Conservation (phyloP, 2,797 vertebrate species). For the Cryptoprocta ferox region DNA sequence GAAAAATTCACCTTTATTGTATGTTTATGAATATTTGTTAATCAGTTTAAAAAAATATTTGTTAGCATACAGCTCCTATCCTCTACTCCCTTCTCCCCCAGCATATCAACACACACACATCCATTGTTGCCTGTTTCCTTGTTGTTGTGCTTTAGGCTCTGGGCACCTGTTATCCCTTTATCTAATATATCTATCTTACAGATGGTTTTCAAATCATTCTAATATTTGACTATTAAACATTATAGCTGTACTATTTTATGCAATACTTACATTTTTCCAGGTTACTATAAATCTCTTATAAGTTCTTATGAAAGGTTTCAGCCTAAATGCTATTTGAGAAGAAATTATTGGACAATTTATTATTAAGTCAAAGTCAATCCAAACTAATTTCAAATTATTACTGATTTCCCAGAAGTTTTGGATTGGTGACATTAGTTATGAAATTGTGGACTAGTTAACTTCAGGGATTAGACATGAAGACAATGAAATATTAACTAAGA, state of each 20-base stretch:
- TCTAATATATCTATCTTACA: background rate
- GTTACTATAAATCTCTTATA: background rate
- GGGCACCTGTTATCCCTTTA: background rate
- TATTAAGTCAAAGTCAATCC: background rate
- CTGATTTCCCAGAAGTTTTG: constrained; percentile 37
- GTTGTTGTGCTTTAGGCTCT: background rate
- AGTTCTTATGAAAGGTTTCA: background rate
- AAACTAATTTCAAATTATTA: constrained; percentile 20
- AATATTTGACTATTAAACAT: background rate
- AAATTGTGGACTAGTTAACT: background rate
- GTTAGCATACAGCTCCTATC: background rate
- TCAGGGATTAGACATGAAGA: background rate
- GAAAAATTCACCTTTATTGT: background rate
- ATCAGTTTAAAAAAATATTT: background rate
- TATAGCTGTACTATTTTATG: background rate
- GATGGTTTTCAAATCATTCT: background rate
- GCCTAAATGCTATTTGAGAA: constrained; percentile 7
- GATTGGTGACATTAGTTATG: background rate
- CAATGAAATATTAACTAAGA: background rate
- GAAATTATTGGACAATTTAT: background rate
- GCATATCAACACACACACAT: background rate
- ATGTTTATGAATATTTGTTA: background rate
- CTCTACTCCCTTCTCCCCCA: background rate
- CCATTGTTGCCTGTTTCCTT: background rate
- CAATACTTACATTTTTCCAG: background rate